Percentiles rank a stretch among this genome's conserved stretches.
These are phyloP conservation scores for Meteorus sp. DNA, from an alignment of 1,140 invertebrate species.

Conservation along the genomic window DNA sequence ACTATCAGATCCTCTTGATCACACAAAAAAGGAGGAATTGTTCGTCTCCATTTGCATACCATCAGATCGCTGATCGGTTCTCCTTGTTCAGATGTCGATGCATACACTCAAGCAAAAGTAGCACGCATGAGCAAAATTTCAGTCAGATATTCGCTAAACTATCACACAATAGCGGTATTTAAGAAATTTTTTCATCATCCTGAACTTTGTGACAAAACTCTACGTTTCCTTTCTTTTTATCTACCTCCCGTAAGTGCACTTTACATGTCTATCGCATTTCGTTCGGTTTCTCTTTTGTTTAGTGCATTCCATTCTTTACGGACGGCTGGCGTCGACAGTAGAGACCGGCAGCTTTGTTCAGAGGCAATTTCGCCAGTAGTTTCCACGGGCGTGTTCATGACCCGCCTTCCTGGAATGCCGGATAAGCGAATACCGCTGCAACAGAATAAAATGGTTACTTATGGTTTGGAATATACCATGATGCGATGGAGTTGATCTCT, in stretches of 20 bases:
- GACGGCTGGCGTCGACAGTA: not conserved
- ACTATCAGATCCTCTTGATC: too few species aligned
- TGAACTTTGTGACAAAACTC: not conserved
- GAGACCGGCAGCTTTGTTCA: not conserved
- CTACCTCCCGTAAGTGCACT: too few species aligned
- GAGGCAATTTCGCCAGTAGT: slow-evolving; percentile 13
- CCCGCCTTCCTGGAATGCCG: slow-evolving; percentile 18
- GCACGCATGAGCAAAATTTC: too few species aligned
- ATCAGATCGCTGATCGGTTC: too few species aligned
- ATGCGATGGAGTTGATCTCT: too few species aligned
- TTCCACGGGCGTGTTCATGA: slow-evolving; percentile 4
- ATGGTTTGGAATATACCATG: too few species aligned
- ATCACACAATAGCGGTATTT: slow-evolving; percentile 4
- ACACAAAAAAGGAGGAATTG: too few species aligned
- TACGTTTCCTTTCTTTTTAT: not conserved
- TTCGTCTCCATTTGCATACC: too few species aligned
- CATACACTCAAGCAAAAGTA: too few species aligned
- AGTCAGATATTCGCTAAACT: not conserved
- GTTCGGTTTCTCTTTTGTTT: not conserved
- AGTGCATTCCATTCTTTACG: slow-evolving; percentile 14
- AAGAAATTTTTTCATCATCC: slow-evolving; percentile 12
- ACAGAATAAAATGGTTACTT: not conserved
- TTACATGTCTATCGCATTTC: too few species aligned
- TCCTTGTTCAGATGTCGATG: too few species aligned
- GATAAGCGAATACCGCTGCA: not conserved